Evolutionary conservation across 2,797 vertebrate genomes (phyloP), one percentile per base, ranked within the genome.

Genomic region (Presbytis comata): DNA sequence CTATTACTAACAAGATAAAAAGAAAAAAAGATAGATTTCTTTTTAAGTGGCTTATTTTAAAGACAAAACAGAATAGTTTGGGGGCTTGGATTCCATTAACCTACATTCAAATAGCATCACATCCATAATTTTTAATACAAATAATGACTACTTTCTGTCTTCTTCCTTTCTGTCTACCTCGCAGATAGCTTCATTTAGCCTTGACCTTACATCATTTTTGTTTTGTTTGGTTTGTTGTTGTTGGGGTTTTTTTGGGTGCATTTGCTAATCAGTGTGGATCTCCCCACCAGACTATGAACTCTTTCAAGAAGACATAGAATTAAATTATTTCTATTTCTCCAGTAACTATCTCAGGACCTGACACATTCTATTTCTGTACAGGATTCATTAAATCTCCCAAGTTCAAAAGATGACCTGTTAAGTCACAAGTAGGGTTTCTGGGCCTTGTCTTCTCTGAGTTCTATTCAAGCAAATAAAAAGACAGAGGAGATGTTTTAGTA

Each of bases 141-240:
- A 4, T 26, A 10, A 14, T 19, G 1, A 22, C 28, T 14, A 2
- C 30, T 14, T 82, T 19, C 13, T 36, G 7, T 36, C 17, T 12
- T 13, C 19, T 74, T 28, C 13, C 14, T 44, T 44, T 44, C 41
- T 44, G 7, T 44, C 41, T 16, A 6, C 1, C 1, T 2, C 6
- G 8, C 21, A 10, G 1, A 3, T 8, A 8, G 26, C 41, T 74
- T 64, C 55, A 8, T n/a, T 44, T 28, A 21, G 12, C 46, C 28
- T 6, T 6, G 2, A 36, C 19, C 8, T 41, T 8, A 1, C 0
- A 9, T 14, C 14, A 0, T 7, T 33, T 30, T n/a, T 41, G 3
- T 84, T 72, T 82, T 36, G 5, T 64, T 75, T 64, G 36, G 10
- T 72, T 72, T 36, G n/a, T 72, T 39, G 67, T 19, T 48, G 10